A percentile compares a stretch with the other conserved stretches of the same genome.
phyloP scores from a whole-genome alignment of 1,140 invertebrate genomes.

The Arion vulgaris region DNA sequence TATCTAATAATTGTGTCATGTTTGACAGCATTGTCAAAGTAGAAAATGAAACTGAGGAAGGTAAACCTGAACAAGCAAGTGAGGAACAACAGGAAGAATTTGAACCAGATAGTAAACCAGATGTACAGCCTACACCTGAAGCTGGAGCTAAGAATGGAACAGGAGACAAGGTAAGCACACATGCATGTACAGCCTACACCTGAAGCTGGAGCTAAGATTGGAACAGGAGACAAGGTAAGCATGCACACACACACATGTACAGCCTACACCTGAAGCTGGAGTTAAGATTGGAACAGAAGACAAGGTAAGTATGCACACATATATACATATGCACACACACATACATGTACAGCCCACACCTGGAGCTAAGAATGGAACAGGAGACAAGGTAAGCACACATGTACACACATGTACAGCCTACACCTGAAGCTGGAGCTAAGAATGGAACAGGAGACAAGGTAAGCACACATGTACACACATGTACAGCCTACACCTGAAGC shows the following conservation, averaged over 20 bases:
- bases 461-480: too few species aligned
- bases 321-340: too few species aligned
- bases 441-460: slow-evolving; percentile 6
- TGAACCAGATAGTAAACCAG: slow-evolving; percentile 28
- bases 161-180: slow-evolving; percentile 2
- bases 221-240: too few species aligned
- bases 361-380: not conserved
- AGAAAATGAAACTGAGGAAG: slow-evolving; percentile 21
- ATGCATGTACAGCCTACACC: too few species aligned
- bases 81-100: slow-evolving; percentile 18
- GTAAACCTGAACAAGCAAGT: not conserved
- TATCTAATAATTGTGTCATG: too few species aligned
- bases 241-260: too few species aligned
- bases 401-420: not conserved
- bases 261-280: too few species aligned
- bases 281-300: too few species aligned
- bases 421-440: not conserved
- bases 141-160: not conserved
- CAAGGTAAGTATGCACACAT: too few species aligned
- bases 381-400: slow-evolving; percentile 6
- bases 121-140: not conserved
- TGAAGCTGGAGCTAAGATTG: too few species aligned
- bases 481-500: too few species aligned
- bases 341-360: not conserved
- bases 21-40: slow-evolving; percentile 6